A percentile compares a stretch with the other conserved stretches of the same genome.
Conservation (phyloP, 2,888 invertebrate species). For the Galeopsomyia nigrocyanea region DNA sequence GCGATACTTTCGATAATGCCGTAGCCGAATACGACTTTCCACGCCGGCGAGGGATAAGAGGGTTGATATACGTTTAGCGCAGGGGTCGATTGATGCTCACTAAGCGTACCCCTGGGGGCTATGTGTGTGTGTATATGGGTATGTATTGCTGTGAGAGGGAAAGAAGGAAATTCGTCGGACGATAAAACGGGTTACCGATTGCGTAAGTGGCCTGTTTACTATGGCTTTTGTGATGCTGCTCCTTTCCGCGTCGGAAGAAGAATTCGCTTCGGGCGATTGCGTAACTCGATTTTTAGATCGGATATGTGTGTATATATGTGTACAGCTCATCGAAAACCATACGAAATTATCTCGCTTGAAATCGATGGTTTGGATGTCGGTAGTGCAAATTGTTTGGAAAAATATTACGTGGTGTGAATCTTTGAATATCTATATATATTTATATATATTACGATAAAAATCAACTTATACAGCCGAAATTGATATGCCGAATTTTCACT, state of each 20-base stretch:
- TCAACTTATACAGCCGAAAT: too few relatives aligned
- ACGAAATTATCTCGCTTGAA: too few relatives aligned
- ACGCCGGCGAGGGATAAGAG: constrained; percentile 6
- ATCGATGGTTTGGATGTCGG: too few relatives aligned
- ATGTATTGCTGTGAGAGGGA: constrained; percentile 4
- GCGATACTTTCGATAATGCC: constrained; percentile 41
- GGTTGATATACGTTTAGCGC: constrained; percentile 12
- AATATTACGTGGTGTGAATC: too few relatives aligned
- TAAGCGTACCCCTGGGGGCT: constrained; percentile 33
- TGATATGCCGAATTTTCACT: too few relatives aligned
- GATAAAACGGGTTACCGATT: constrained; percentile 4
- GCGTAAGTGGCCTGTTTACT: constrained; percentile 11
- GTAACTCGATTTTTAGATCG: too few relatives aligned
- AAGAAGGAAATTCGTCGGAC: constrained; percentile 6
- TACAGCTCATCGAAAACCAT: too few relatives aligned
- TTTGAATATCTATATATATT: too few relatives aligned
- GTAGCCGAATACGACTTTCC: constrained; percentile 10
- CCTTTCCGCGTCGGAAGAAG: neutral
- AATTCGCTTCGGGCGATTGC: too few relatives aligned
- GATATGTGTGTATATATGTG: too few relatives aligned
- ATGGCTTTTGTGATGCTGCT: constrained; percentile 1
- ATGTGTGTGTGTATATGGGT: constrained; percentile 10
- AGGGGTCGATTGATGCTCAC: constrained; percentile 34
- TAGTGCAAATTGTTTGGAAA: too few relatives aligned
- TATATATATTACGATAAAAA: too few relatives aligned